phyloP scores from a whole-genome alignment of 2,888 invertebrate genomes.

The Sicus ferrugineus region DNA sequence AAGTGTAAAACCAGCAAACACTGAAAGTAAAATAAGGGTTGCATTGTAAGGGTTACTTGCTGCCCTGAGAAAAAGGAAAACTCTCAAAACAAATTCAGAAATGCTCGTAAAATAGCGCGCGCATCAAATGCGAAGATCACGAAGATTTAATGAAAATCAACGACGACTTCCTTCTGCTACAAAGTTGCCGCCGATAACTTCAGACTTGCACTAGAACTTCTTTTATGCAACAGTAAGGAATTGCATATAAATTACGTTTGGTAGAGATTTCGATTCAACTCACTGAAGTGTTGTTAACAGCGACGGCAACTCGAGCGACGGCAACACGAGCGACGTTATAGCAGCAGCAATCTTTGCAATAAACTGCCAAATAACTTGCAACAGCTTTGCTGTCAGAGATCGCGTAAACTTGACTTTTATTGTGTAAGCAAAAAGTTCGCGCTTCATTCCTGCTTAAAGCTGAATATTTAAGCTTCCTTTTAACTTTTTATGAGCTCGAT shows the following conservation, averaged over 20 bases:
- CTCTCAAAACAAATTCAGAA: too few relatives aligned
- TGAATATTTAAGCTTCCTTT: background rate
- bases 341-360: background rate
- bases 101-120: too few relatives aligned
- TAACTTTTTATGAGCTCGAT: background rate
- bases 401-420: constrained; percentile 17
- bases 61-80: too few relatives aligned
- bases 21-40: too few relatives aligned
- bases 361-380: constrained; percentile 15
- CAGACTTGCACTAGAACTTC: background rate
- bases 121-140: background rate
- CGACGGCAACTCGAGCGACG: background rate
- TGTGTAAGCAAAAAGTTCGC: constrained; percentile 7
- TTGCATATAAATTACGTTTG: background rate
- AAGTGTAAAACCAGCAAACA: too few relatives aligned
- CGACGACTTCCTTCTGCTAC: too few relatives aligned
- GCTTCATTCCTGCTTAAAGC: constrained; percentile 9
- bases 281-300: too few relatives aligned
- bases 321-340: background rate
- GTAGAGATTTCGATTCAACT: background rate
- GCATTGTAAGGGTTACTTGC: background rate
- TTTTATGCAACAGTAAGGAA: background rate
- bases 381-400: background rate
- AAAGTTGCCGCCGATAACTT: background rate
- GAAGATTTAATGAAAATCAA: background rate